Evolutionary conservation across 2,113 vertebrate species (phyloP).

Genomic region (Naja naja): DNA sequence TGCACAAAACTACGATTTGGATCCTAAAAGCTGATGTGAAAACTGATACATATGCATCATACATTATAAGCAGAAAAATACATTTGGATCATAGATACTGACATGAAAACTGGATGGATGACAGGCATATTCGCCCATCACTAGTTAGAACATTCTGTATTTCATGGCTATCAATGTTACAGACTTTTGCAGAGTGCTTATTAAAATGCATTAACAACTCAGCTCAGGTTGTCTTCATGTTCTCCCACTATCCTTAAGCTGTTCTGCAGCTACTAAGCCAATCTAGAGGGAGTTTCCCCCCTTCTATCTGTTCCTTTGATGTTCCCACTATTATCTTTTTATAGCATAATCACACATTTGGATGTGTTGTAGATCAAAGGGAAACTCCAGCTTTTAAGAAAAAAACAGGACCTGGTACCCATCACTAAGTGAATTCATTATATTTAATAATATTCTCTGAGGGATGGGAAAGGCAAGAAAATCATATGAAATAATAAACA

Average conservation of each 20-base stretch:
- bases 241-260: constrained; percentile 67
- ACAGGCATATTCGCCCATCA: not conserved
- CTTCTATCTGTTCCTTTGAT: constrained; percentile 58
- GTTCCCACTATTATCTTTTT: constrained; percentile 69
- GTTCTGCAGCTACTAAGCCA: constrained; percentile 68
- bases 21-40: not conserved
- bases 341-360: constrained; percentile 71
- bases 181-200: constrained; percentile 47
- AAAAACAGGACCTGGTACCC: constrained; percentile 61
- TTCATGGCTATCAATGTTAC: constrained; percentile 33
- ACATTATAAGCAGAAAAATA: not conserved
- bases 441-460: constrained; percentile 68
- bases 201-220: constrained; percentile 69
- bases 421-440: constrained; percentile 74
- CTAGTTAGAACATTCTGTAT: constrained; percentile 11
- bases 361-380: constrained; percentile 67
- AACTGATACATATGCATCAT: not conserved
- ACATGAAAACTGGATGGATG: not conserved
- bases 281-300: constrained; percentile 43
- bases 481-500: constrained; percentile 68
- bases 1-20: not conserved
- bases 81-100: not conserved
- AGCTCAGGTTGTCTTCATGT: constrained; percentile 65
- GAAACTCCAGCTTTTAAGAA: constrained; percentile 67
- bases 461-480: constrained; percentile 54